Evolutionary conservation across 1,140 invertebrate genomes (phyloP).

Genomic region (Cherax destructor): DNA sequence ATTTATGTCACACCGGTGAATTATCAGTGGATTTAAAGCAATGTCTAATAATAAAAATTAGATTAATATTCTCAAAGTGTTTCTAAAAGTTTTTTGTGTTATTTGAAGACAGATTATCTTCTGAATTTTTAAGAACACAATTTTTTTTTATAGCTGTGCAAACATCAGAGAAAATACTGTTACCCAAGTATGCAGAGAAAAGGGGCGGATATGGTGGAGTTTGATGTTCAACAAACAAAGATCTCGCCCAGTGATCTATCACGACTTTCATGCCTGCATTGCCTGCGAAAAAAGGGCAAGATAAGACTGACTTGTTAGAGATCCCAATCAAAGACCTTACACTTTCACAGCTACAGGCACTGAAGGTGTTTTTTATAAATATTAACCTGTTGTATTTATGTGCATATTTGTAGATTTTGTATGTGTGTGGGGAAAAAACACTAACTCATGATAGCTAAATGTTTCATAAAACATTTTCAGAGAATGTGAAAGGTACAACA

Average conservation of each 20-base stretch:
- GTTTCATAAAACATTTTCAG: no score
- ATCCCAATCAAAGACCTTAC: slow-evolving; percentile 94
- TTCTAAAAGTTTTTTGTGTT: no score
- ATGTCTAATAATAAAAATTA: no score
- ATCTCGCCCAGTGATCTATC: slow-evolving; percentile 96
- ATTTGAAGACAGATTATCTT: no score
- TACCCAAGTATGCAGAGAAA: slow-evolving; percentile 90
- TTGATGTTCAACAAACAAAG: slow-evolving; percentile 96
- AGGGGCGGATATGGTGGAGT: slow-evolving; percentile 96
- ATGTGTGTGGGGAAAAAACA: no score
- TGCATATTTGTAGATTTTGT: no score
- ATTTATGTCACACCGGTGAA: no score
- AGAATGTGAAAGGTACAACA: no score
- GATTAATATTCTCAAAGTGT: no score
- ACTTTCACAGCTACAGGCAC: slow-evolving; percentile 88
- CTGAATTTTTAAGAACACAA: no score
- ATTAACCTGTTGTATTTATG: neutral
- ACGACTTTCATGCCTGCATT: slow-evolving; percentile 96
- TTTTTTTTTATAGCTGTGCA: slow-evolving; percentile 79
- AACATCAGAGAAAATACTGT: slow-evolving; percentile 95
- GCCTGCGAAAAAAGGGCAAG: slow-evolving; percentile 86
- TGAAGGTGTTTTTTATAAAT: slow-evolving; percentile 81
- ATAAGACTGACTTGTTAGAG: slow-evolving; percentile 87
- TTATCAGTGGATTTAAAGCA: no score
- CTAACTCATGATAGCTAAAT: no score